Evolutionary conservation across 2,888 invertebrate genomes (phyloP).

Genomic region (Dryomyza anilis): DNA sequence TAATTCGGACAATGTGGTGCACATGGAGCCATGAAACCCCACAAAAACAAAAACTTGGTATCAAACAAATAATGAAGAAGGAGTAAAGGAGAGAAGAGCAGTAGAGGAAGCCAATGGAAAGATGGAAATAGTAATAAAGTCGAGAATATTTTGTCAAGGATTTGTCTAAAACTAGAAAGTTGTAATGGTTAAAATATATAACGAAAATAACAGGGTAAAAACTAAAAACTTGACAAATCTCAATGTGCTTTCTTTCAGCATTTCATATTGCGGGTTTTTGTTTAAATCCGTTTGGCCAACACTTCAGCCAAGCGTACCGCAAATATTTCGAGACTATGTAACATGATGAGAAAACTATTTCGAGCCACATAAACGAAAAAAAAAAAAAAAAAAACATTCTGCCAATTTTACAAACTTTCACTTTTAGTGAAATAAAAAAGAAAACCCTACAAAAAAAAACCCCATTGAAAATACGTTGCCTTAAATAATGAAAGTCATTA

Average conservation of each 20-base stretch:
- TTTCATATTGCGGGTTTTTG: neutral
- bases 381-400: neutral
- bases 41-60: neutral
- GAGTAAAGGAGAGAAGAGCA: neutral
- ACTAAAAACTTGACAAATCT: no score
- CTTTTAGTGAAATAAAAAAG: constrained; percentile 5
- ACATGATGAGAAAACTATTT: neutral
- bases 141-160: no score
- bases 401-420: constrained; percentile 19
- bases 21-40: neutral
- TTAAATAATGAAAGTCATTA: neutral
- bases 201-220: no score
- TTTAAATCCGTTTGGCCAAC: constrained; percentile 1
- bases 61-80: neutral
- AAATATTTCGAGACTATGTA: neutral
- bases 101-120: neutral
- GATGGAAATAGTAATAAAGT: no score
- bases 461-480: neutral
- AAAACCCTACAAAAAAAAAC: neutral
- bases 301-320: neutral
- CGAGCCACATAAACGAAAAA: neutral
- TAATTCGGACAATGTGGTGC: constrained; percentile 40
- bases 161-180: no score
- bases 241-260: neutral
- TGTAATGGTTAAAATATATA: no score